Base-by-base conservation (phyloP, 2,113 vertebrate genomes). In the Phasianus colchicus region DNA sequence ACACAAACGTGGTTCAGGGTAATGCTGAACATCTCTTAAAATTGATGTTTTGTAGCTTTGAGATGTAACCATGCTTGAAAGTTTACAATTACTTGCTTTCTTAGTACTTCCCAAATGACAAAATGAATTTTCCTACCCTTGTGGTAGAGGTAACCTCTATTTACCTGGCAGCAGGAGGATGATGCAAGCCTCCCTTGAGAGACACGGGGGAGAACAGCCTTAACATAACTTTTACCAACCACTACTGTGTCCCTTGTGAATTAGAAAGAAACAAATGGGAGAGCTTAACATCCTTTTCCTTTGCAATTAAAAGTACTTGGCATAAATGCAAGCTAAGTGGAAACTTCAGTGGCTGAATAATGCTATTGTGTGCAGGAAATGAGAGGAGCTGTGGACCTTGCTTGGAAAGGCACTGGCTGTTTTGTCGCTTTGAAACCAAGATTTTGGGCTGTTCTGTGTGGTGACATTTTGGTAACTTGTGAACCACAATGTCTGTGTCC, bases 241-340 rank as follows among this genome's bases (percentile, higher is more conserved):
- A 3, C 80, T 79, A 70, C 73, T 32, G 14, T 63, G 43, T 95
- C 95, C 83, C 90, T 86, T 84, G 38, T 90, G 92, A 92, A 91
- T 95, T 90, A 83, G 77, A 90, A 87, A 94, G 79, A 92, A 96
- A 92, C 77, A 90, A 93, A 95, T 69, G 76, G 73, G 66, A 94
- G 88, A 92, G 83, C 73, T 96, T 94, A 95, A 96, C 92, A 96
- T 97, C 93, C 94, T 96, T 95, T 92, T 92, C 83, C 95, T 92
- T 95, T 90, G 83, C 95, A 96, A 95, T 96, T 95, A 96, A 93
- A 97, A 96, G 88, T 94, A 90, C 93, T 95, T 96, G 93, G 94
- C 93, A 90, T 95, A 95, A 95, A 92, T 94, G 93, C 93, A 96
- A 94, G 88, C 92, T 88, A 94, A 97, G 95, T 95, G 94, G 95